Conservation (phyloP, 2,113 vertebrate species). For the Plestiodon gilberti region DNA sequence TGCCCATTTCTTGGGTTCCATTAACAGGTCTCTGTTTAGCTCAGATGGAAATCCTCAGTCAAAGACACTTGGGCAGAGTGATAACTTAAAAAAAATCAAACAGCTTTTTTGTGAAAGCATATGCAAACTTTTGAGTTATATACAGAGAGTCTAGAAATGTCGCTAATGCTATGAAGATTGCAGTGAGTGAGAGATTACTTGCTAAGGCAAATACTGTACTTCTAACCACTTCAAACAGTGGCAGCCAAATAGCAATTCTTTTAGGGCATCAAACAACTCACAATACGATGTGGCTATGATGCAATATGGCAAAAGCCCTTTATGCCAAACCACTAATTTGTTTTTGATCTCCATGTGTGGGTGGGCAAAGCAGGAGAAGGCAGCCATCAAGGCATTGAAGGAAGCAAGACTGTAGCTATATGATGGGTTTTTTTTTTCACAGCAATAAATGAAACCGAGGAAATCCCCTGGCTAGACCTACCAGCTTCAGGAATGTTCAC, state of each 20-base stretch:
- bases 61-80: neutral
- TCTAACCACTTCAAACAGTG: neutral
- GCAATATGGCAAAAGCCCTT: neutral
- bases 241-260: neutral
- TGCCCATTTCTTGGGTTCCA: neutral
- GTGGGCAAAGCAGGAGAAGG: neutral
- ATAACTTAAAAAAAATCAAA: neutral
- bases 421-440: neutral
- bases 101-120: neutral
- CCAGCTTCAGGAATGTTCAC: neutral
- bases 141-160: neutral
- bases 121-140: neutral
- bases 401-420: neutral
- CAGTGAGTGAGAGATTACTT: neutral
- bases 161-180: neutral
- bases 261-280: neutral
- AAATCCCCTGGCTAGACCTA: constrained; percentile 11
- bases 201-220: neutral
- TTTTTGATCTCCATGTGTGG: neutral
- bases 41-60: neutral
- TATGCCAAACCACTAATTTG: neutral
- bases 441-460: neutral
- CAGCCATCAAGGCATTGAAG: neutral
- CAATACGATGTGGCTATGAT: neutral
- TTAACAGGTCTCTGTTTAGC: neutral